Base-by-base conservation (phyloP, 2,113 vertebrate species). In the Puffinus mauretanicus region DNA sequence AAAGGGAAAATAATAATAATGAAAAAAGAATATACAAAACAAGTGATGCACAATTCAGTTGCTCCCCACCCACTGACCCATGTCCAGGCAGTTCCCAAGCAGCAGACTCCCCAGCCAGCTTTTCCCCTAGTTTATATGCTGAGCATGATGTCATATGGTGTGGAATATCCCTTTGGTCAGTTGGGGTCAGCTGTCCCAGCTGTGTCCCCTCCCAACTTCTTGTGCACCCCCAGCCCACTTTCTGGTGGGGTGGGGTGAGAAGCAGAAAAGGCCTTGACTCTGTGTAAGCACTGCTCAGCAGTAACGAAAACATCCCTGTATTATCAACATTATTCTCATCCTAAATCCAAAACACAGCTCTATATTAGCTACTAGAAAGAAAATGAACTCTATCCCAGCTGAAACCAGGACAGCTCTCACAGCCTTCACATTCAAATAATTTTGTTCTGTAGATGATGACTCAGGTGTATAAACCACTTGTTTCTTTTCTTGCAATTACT, bases 381-480 rank as follows among this genome's bases (percentile, higher is more conserved):
- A 46, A 19, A 19, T 46, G 19, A 46, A 46, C 46, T 46, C 46
- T 46, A 19, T 46, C 46, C 46, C 46, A 46, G 46, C 46, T 20
- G 46, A 46, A 46, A 46, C 9, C 46, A 46, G 46, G 46, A 46
- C 46, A 95, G 32, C 72, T 94, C 71, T 96, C 67, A 49, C 65
- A 90, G 40, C 42, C 34, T 44, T 96, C n/a, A 29, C 34, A 36
- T 86, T 92, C 24, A 81, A 94, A 72, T 95, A 80, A 95, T 94
- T 77, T 47, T 84, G 65, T 67, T 96, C 57, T 75, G 77, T 44
- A 76, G 91, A 79, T 87, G 89, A 88, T 95, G 90, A 97, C 44
- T 92, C 95, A 92, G 67, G 90, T 79, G 29, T 40, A 79, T 72
- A 96, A 96, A 94, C n/a, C 61, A 46, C 52, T 95, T 93, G 80